Conservation (phyloP, 2,113 vertebrate genomes). For the Callipepla californica region DNA sequence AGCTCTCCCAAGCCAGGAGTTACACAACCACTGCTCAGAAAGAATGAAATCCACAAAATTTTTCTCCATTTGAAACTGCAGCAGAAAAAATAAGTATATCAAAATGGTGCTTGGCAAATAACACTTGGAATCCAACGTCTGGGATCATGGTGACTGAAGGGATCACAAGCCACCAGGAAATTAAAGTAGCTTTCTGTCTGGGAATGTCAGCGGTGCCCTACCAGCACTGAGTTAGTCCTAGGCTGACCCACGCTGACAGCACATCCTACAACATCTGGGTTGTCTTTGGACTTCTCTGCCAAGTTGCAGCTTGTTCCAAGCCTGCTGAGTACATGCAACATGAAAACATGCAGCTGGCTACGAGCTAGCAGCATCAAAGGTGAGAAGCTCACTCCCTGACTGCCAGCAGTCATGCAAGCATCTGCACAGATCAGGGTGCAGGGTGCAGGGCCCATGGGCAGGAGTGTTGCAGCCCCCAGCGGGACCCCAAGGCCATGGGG, state of each 20-base stretch:
- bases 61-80: background rate
- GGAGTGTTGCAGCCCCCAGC: rapidly evolving
- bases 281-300: constrained; percentile 8
- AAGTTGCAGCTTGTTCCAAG: constrained; percentile 44
- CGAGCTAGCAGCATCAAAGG: background rate
- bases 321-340: background rate
- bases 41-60: constrained; percentile 11
- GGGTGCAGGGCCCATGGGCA: rapidly evolving
- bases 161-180: constrained; percentile 3
- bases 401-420: rapidly evolving
- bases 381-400: background rate
- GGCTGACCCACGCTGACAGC: background rate
- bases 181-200: background rate
- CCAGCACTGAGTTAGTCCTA: constrained; percentile 10
- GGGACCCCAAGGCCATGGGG: rapidly evolving
- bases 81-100: background rate
- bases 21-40: constrained; percentile 31
- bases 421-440: background rate
- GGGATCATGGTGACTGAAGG: background rate
- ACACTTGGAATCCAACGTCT: background rate
- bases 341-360: constrained; percentile 23
- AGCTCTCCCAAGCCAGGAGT: background rate
- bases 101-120: background rate
- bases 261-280: constrained; percentile 54
- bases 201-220: background rate